Conservation (phyloP, 1,140 invertebrate species). For the Papilio dardanus region DNA sequence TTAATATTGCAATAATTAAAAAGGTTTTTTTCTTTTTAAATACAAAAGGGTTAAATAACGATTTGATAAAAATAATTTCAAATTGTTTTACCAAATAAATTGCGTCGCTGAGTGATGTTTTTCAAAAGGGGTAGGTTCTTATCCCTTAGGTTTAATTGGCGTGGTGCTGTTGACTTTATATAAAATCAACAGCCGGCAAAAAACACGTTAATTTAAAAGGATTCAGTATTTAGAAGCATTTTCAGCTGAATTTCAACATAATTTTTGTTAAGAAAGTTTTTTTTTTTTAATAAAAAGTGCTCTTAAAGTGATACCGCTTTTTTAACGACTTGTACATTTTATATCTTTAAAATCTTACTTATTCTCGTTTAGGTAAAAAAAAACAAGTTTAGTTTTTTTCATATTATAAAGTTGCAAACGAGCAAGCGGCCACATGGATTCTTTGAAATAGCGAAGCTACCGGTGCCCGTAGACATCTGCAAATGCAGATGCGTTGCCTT, state of each 20-base stretch:
- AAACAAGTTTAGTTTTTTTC: no score
- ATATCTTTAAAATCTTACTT: no score
- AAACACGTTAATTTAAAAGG: neutral
- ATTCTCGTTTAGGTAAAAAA: no score
- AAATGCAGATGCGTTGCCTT: no score
- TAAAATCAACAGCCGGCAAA: neutral
- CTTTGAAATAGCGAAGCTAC: no score
- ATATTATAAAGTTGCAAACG: no score
- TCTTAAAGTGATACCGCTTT: no score
- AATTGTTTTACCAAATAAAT: neutral
- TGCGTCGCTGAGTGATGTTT: neutral
- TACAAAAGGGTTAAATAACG: no score
- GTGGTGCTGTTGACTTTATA: neutral
- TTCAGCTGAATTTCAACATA: neutral
- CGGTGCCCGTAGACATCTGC: no score
- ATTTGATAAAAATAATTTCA: neutral
- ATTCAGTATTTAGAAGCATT: neutral
- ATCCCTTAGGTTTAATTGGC: neutral
- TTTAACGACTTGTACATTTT: no score
- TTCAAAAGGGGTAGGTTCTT: neutral
- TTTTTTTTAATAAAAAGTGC: neutral
- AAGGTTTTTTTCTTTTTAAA: neutral
- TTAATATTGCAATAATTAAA: neutral
- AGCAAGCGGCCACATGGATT: no score
- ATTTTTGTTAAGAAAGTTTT: neutral